A percentile compares a stretch with the other conserved stretches of the same genome.
Evolutionary conservation across 2,888 invertebrate genomes (phyloP).

Genomic region (Cecidostiba fungosa): DNA sequence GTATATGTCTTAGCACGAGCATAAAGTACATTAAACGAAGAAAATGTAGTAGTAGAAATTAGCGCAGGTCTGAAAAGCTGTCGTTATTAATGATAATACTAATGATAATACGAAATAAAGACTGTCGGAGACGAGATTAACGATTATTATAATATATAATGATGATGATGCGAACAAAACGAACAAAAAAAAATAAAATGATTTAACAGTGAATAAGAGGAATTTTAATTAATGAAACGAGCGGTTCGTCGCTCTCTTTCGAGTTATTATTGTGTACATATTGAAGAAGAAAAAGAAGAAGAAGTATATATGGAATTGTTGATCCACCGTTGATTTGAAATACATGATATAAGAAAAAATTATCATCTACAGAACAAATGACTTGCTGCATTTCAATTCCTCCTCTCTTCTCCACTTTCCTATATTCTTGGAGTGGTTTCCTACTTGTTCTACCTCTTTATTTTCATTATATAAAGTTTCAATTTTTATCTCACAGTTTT

Average conservation of each 20-base stretch:
- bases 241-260: constrained; percentile 19
- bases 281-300: too few relatives aligned
- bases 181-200: constrained; percentile 36
- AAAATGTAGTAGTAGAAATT: constrained; percentile 43
- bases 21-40: constrained; percentile 57
- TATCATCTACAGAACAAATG: constrained; percentile 54
- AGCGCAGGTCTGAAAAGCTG: constrained; percentile 47
- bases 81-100: constrained; percentile 50
- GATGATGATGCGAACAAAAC: constrained; percentile 25
- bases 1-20: constrained; percentile 58
- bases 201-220: constrained; percentile 37
- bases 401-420: constrained; percentile 51
- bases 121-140: constrained; percentile 62
- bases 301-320: constrained; percentile 60
- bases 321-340: constrained; percentile 64
- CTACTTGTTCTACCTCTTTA: background rate
- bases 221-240: constrained; percentile 49
- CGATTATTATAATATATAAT: constrained; percentile 32
- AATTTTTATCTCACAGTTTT: background rate
- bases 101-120: constrained; percentile 57
- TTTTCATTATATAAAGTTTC: background rate
- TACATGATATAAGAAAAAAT: constrained; percentile 61
- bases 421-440: background rate
- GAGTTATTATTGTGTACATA: constrained; percentile 58
- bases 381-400: constrained; percentile 62